Evolutionary conservation across 2,797 vertebrate genomes (phyloP), one percentile per base, ranked within the genome.

Genomic region (Phrynocephalus vlangalii): DNA sequence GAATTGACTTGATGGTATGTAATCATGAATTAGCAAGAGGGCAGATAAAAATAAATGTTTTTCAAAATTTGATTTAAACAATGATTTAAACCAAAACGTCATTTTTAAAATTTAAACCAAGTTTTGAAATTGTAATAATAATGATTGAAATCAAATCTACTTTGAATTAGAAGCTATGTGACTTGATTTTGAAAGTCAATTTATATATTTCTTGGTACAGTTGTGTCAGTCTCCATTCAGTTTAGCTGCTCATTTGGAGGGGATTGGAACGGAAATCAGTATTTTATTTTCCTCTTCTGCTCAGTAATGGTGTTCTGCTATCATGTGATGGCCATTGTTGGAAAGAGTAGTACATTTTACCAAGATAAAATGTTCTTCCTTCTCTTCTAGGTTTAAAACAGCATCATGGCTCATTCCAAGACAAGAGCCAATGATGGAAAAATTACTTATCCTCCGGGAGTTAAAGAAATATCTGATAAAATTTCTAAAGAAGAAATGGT

Each of bases 401-500:
- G 95, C 96, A 97, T 97, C 97, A 99, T 99, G 99, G 99, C 99
- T 98, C 99, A 99, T 97, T 98, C 99, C 94, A 99, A 99, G 98
- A 97, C 98, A 52, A 98, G 98, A 97, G 98, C 98, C 96, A 97
- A 98, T 70, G 99, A 99, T 94, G 99, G 98, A 96, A 99, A 99
- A 97, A 99, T 99, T 96, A 99, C 98, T 88, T 99, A 99, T 97
- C 99, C 99, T 77, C 99, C 98, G 18, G 99, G 99, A 96, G 99
- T 99, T 95, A 99, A 99, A 97, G 99, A 99, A 97, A 99, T 99
- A 94, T 99, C 99, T 52, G 99, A 99, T 96, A 99, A 99, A 96
- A 99, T 99, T 97, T 99, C 99, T 90, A 99, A 99, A 95, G 99
- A 99, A 95, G 99, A 99, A 96, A 99, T 99, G 98, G 99, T 99